Base-by-base conservation (phyloP, 2,888 invertebrate genomes). In the Cheilosia soror region DNA sequence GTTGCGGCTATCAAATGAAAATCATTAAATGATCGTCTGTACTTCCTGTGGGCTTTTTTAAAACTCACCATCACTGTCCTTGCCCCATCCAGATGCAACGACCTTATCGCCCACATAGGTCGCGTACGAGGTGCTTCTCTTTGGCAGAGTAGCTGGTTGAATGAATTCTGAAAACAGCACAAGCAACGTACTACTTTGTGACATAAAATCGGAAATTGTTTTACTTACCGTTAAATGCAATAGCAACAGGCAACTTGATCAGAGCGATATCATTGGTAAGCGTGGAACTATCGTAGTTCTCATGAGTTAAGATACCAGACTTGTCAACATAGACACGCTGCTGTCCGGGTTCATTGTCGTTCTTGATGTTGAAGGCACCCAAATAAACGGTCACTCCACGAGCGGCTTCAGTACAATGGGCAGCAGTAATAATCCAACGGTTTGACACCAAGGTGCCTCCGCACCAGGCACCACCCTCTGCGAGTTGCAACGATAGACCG, bases 41-140 rank as follows among this genome's bases (percentile, higher is more conserved):
- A 33, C 31, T 6, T 1, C 0, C 2, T 3, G 13, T 42, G 13
- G 42, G 5, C 13, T n/a, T 9, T 37, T 7, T 5, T 13, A 47
- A n/a, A 5, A 40, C 69, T 87, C 87, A 89, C 89, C 11, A 63
- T 90, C 90, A 60, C 87, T 87, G 57, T 42, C 89, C 77, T 87
- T 85, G 66, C 91, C 91, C 91, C 91, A 91, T 37, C 91, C 91
- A 40, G 91, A 90, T 31, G 90, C 88, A 20, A 89, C 81, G 3
- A 81, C 89, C 0, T 15, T 2, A 7, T 88, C 62, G 1, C 88
- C 89, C 27, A 65, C 88, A 49, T 90, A 90, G 13, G 84, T 87
- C 11, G 57, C 51, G 55, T 88, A 87, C n/a, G 25, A 47, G 15
- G 72, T 15, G 31, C 87, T 76, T 63, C 78, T 88, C 6, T 44